phyloP scores from a whole-genome alignment of 2,113 vertebrate species.

The Cairina moschata region DNA sequence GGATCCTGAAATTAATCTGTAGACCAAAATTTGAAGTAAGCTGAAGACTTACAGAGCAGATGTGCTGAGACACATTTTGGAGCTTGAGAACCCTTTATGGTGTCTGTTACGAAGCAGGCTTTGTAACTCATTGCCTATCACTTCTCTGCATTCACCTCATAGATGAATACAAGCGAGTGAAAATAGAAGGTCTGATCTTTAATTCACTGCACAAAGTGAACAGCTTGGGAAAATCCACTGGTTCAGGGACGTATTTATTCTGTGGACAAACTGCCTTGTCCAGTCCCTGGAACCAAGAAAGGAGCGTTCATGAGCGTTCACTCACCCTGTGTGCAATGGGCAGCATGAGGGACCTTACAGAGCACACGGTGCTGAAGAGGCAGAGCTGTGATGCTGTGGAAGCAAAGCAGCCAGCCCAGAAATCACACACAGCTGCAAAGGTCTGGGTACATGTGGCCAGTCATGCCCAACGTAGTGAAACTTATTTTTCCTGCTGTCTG shows the following conservation, averaged over 20 bases:
- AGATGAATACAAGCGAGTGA: neutral
- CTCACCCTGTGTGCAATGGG: neutral
- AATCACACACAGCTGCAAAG: neutral
- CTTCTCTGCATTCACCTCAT: neutral
- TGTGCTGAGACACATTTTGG: neutral
- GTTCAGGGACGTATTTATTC: neutral
- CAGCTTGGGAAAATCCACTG: neutral
- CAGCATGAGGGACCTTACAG: neutral
- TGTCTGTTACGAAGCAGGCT: neutral
- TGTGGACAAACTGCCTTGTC: neutral
- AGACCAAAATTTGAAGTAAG: neutral
- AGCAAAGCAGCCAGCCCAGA: neutral
- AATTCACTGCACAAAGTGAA: neutral
- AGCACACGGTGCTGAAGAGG: neutral
- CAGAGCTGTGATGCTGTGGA: neutral
- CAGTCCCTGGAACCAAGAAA: neutral
- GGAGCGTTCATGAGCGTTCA: accelerated
- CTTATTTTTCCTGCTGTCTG: neutral
- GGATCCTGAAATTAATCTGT: neutral
- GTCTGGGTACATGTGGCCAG: neutral
- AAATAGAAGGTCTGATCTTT: neutral
- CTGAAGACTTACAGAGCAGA: neutral
- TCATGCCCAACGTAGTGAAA: neutral
- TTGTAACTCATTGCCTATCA: neutral
- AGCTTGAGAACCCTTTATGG: neutral